Conservation (phyloP, 1,140 invertebrate genomes). For the Sinonovacula constricta region DNA sequence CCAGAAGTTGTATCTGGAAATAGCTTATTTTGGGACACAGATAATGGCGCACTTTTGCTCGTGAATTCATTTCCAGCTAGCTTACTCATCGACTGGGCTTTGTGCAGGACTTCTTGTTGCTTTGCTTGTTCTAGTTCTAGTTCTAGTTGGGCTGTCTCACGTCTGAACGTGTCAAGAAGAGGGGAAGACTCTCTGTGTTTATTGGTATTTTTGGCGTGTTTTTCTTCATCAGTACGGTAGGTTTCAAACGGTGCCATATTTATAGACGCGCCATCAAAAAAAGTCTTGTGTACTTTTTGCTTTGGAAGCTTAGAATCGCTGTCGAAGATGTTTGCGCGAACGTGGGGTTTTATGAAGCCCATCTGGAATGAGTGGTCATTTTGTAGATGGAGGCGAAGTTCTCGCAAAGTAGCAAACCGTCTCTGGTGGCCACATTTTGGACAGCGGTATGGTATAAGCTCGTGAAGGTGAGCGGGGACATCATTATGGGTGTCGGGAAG, state of each 20-base stretch:
- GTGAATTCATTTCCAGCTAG: neutral
- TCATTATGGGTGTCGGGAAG: neutral
- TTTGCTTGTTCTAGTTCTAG: slow-evolving; percentile 59
- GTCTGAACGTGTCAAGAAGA: slow-evolving; percentile 57
- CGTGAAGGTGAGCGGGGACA: slow-evolving; percentile 51
- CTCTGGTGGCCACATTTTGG: slow-evolving; percentile 68
- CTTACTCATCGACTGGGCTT: slow-evolving; percentile 35
- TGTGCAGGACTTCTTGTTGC: slow-evolving; percentile 63
- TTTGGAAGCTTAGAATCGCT: slow-evolving; percentile 25
- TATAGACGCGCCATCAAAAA: neutral
- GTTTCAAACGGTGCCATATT: too few relatives aligned
- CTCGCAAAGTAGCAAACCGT: slow-evolving; percentile 61
- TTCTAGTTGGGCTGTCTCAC: slow-evolving; percentile 64
- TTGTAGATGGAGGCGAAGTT: slow-evolving; percentile 66
- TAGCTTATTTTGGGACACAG: neutral
- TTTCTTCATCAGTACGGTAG: slow-evolving; percentile 16
- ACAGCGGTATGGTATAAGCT: slow-evolving; percentile 70
- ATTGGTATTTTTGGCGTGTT: slow-evolving; percentile 4
- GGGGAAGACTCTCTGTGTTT: slow-evolving; percentile 50
- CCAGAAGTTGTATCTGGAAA: too few relatives aligned
- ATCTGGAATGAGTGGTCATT: slow-evolving; percentile 67
- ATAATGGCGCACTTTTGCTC: neutral
- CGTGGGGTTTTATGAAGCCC: slow-evolving; percentile 52
- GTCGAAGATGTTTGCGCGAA: slow-evolving; percentile 20
- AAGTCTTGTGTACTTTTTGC: too few relatives aligned